phyloP scores from a whole-genome alignment of 2,888 invertebrate genomes.

The Cenopis cana region DNA sequence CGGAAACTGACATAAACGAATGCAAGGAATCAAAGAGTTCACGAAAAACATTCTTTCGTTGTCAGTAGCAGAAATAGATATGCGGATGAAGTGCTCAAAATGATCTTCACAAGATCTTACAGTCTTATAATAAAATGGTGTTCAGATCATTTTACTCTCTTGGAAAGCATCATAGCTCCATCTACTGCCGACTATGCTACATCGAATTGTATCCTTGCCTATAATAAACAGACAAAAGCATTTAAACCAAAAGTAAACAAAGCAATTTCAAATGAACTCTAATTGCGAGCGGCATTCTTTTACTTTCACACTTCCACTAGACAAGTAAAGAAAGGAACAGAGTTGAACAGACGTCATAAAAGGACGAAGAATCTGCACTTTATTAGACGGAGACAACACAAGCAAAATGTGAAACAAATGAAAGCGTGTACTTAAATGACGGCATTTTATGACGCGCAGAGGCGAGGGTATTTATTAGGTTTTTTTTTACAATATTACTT shows the following conservation, averaged over 20 bases:
- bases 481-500: background rate
- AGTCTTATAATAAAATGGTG: no score
- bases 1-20: no score
- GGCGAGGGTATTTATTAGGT: background rate
- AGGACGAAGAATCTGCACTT: background rate
- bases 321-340: background rate
- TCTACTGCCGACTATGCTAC: no score
- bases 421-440: background rate
- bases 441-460: background rate
- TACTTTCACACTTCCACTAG: background rate
- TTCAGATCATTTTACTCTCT: no score
- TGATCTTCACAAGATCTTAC: no score
- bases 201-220: background rate
- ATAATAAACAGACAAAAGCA: background rate
- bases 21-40: no score
- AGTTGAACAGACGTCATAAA: slow-evolving; percentile 6
- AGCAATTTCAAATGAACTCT: slow-evolving; percentile 2
- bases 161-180: no score
- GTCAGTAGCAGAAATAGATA: no score
- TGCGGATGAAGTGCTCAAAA: no score
- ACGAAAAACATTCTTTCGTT: no score
- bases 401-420: background rate
- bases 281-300: background rate
- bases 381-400: background rate
- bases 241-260: background rate